phyloP scores from a whole-genome alignment of 2,797 vertebrate species.

The Apogon hyalosoma region DNA sequence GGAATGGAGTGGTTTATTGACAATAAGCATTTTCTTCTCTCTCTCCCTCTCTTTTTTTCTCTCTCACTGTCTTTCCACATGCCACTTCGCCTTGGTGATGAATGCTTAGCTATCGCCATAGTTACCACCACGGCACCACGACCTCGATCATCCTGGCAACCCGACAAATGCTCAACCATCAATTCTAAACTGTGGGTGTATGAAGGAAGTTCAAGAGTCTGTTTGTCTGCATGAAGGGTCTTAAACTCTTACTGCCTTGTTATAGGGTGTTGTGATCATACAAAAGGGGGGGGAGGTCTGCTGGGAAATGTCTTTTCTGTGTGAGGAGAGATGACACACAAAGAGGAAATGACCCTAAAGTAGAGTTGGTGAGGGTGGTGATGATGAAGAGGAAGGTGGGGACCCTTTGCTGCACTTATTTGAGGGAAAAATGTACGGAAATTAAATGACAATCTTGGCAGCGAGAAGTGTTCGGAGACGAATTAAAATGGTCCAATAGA shows the following conservation, averaged over 20 bases:
- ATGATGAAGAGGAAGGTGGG: neutral
- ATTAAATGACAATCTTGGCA: no score
- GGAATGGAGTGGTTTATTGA: constrained; percentile 70
- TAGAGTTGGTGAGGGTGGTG: constrained; percentile 2
- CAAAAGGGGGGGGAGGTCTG: constrained; percentile 16
- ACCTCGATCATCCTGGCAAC: constrained; percentile 57
- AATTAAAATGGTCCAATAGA: no score
- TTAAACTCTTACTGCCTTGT: constrained; percentile 22
- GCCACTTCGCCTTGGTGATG: constrained; percentile 47
- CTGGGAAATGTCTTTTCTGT: constrained; percentile 28
- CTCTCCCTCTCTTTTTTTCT: constrained; percentile 1
- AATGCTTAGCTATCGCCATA: constrained; percentile 70
- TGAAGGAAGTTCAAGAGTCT: constrained; percentile 14
- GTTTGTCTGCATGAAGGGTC: constrained; percentile 20
- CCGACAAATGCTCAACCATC: constrained; percentile 40
- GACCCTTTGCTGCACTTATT: no score
- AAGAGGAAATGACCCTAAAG: neutral
- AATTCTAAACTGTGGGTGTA: constrained; percentile 26
- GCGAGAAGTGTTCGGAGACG: no score
- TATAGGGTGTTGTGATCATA: constrained; percentile 31
- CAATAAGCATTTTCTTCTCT: constrained; percentile 59
- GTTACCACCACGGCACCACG: constrained; percentile 50
- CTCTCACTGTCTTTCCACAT: constrained; percentile 53
- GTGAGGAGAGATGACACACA: constrained; percentile 5
- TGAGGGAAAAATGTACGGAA: no score